Evolutionary conservation across 2,113 vertebrate genomes (phyloP).

Genomic region (Sceloporus undulatus): DNA sequence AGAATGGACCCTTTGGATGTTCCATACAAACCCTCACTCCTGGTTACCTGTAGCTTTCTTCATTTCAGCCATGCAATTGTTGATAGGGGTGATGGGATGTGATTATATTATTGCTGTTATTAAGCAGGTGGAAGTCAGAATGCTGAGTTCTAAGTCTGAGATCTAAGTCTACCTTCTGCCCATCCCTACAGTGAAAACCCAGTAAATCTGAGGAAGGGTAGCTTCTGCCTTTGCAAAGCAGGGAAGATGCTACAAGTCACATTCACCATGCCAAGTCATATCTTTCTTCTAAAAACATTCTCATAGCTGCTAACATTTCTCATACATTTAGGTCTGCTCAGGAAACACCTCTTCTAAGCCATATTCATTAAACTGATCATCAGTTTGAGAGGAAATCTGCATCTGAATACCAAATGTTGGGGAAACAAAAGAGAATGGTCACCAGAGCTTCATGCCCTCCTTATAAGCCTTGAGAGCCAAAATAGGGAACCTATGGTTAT

Average conservation of each 20-base stretch:
- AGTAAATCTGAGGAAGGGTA: neutral
- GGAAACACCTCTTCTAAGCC: neutral
- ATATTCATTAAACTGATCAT: neutral
- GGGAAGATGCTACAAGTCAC: too few species aligned
- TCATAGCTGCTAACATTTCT: neutral
- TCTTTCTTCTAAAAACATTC: too few species aligned
- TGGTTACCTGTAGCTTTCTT: neutral
- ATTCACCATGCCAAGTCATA: neutral
- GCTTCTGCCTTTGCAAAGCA: neutral
- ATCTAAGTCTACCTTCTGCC: too few species aligned
- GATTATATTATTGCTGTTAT: too few species aligned
- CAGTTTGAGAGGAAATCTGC: neutral
- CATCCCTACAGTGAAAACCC: too few species aligned
- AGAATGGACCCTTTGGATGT: neutral
- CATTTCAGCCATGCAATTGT: too few species aligned
- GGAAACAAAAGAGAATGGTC: neutral
- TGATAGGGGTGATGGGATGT: too few species aligned
- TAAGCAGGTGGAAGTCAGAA: too few species aligned
- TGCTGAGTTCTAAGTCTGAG: too few species aligned
- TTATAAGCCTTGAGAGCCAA: neutral
- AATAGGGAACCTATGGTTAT: neutral
- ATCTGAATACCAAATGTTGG: neutral
- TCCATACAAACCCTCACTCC: neutral
- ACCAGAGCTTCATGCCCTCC: neutral
- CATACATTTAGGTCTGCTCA: too few species aligned